These are phyloP conservation scores for Tryphoninae sp. DNA, from an alignment of 2,888 invertebrate genomes.

Conservation along the genomic window DNA sequence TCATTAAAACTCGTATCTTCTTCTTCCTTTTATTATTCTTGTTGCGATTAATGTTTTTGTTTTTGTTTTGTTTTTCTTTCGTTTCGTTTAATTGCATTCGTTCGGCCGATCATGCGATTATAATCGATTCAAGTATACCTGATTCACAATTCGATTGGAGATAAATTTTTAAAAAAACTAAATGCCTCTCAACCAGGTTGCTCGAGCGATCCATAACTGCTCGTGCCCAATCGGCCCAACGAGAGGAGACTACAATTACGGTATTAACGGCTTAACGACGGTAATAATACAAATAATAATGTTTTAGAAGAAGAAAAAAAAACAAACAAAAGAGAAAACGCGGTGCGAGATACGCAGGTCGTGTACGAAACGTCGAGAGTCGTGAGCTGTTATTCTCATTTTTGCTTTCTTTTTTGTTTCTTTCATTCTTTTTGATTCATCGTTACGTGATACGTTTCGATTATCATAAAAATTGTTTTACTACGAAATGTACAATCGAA, in stretches of 20 bases:
- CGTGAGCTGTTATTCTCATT: not conserved
- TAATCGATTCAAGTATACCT: conserved; percentile 39
- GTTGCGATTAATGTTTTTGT: conserved; percentile 21
- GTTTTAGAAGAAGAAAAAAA: not conserved
- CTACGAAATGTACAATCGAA: conserved; percentile 57
- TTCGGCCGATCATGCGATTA: conserved; percentile 40
- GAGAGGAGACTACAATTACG: conserved; percentile 16
- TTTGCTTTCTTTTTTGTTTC: not conserved
- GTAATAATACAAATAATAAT: conserved; percentile 44
- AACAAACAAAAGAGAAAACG: no score
- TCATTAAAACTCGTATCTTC: not conserved
- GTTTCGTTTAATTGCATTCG: conserved; percentile 46
- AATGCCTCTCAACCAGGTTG: not conserved
- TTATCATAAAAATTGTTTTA: not conserved
- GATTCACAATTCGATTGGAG: conserved; percentile 41
- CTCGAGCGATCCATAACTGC: not conserved
- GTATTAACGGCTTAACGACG: conserved; percentile 3
- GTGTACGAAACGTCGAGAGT: not conserved
- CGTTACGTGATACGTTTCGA: not conserved
- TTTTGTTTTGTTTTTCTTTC: not conserved
- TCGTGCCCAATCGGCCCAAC: not conserved
- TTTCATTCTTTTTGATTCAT: no score
- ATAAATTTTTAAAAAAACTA: not conserved
- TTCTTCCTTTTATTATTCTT: not conserved
- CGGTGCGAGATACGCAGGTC: not conserved